phyloP scores from a whole-genome alignment of 2,797 vertebrate species.

The Gymnodraco acuticeps region DNA sequence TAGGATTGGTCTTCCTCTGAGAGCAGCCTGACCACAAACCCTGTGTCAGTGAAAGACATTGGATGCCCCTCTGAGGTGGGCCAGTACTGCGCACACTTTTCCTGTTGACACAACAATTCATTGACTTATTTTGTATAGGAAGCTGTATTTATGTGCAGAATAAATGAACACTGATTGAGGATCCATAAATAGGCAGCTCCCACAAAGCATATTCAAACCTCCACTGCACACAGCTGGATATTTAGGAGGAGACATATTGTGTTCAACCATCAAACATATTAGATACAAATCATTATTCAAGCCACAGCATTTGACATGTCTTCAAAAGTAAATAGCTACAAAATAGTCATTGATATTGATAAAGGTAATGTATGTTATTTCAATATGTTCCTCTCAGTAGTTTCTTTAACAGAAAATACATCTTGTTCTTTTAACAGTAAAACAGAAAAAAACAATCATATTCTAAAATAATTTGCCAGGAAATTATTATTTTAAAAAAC shows the following conservation, averaged over 20 bases:
- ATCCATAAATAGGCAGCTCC: neutral
- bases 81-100: constrained; percentile 99
- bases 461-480: neutral
- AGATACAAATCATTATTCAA: neutral
- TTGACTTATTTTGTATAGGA: constrained; percentile 1
- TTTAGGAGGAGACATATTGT: no score
- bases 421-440: no score
- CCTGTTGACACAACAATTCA: constrained; percentile 79
- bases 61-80: constrained; percentile 89
- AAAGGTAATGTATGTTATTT: neutral
- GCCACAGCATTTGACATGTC: neutral
- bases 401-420: neutral
- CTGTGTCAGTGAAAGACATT: constrained; percentile 93
- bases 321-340: neutral
- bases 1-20: constrained; percentile 94
- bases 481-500: neutral
- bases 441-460: no score
- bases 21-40: constrained; percentile 91
- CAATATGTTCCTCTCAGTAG: neutral
- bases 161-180: neutral
- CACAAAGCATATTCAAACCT: neutral
- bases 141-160: neutral
- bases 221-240: neutral
- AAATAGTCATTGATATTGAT: no score
- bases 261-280: no score